A percentile compares a stretch with the other conserved stretches of the same genome.
Evolutionary conservation across 2,888 invertebrate genomes (phyloP).

Genomic region (Phorcus lineatus): DNA sequence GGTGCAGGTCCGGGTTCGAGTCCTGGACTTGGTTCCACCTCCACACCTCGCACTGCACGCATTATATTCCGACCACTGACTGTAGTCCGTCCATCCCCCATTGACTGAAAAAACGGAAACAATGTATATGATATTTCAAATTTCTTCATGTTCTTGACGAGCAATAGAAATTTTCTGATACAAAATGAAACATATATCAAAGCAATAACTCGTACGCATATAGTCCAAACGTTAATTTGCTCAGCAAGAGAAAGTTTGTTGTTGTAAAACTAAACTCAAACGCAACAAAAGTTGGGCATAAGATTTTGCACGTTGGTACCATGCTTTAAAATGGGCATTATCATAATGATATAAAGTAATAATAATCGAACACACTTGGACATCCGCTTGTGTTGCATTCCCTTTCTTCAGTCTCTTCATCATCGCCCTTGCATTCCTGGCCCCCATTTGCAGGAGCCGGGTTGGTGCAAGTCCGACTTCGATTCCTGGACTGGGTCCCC

Average conservation of each 20-base stretch:
- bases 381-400: background rate
- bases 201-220: too few relatives aligned
- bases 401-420: background rate
- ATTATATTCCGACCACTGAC: background rate
- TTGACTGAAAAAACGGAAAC: background rate
- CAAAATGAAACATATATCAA: too few relatives aligned
- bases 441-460: conserved; percentile 34
- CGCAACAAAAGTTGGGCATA: too few relatives aligned
- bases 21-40: background rate
- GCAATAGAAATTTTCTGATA: too few relatives aligned
- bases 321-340: too few relatives aligned
- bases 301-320: too few relatives aligned
- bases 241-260: too few relatives aligned
- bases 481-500: conserved; percentile 17
- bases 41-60: conserved; percentile 12
- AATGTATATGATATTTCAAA: background rate
- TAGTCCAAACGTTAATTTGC: too few relatives aligned
- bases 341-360: background rate
- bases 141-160: too few relatives aligned
- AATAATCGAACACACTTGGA: background rate
- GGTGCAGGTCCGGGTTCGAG: background rate
- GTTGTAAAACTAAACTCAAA: too few relatives aligned
- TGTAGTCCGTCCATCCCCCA: conserved; percentile 12
- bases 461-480: conserved; percentile 24
- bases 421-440: conserved; percentile 20